Percentiles rank a stretch among this genome's conserved stretches.
phyloP scores from a whole-genome alignment of 2,113 vertebrate species.

The Mirounga angustirostris region DNA sequence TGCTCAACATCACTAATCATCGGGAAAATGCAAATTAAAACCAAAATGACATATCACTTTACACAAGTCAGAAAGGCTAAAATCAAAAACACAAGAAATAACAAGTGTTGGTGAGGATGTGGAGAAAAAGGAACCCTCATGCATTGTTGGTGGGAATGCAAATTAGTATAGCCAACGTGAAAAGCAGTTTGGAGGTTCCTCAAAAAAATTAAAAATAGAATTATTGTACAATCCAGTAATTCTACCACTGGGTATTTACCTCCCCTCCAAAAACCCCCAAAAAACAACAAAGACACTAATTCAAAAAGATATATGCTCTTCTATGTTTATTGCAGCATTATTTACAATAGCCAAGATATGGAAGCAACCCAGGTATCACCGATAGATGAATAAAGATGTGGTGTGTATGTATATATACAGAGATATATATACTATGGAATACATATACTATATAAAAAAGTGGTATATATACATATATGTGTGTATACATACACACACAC shows the following conservation, averaged over 20 bases:
- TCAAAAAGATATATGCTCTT: background rate
- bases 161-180: background rate
- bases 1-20: background rate
- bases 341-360: background rate
- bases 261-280: background rate
- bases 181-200: background rate
- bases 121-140: background rate
- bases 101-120: background rate
- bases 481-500: too few relatives aligned
- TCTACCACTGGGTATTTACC: background rate
- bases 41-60: background rate
- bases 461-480: too few relatives aligned
- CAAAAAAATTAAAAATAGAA: background rate
- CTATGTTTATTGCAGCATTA: background rate
- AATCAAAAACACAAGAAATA: background rate
- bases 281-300: background rate
- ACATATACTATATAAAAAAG: too few relatives aligned
- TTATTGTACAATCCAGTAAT: background rate
- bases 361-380: background rate
- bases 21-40: background rate
- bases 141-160: background rate
- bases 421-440: background rate
- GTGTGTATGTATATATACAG: rapidly evolving
- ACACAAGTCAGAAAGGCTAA: background rate
- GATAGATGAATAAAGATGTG: background rate